phyloP scores from a whole-genome alignment of 2,797 vertebrate species.

The Microtus obscurus region DNA sequence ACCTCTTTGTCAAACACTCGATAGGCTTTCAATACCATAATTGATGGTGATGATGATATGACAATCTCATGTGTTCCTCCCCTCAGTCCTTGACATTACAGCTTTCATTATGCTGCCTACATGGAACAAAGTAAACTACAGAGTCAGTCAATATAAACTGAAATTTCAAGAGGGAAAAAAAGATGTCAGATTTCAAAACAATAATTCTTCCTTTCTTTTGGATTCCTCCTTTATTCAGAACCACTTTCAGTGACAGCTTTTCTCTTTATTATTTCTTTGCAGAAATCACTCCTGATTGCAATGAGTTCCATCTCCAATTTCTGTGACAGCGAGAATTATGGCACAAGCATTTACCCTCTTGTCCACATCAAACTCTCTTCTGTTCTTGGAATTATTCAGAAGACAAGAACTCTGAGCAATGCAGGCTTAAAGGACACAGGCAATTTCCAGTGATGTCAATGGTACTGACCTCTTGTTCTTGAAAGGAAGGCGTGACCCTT shows the following conservation, averaged over 20 bases:
- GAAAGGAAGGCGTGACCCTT: constrained; percentile 44
- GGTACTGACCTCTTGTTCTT: constrained; percentile 56
- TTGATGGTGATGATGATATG: constrained; percentile 68
- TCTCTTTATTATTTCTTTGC: constrained; percentile 78
- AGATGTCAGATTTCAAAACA: constrained; percentile 75
- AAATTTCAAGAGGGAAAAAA: constrained; percentile 62
- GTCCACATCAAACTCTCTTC: constrained; percentile 73
- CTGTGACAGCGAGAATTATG: constrained; percentile 77
- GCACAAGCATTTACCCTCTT: constrained; percentile 74
- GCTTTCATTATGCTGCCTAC: constrained; percentile 62
- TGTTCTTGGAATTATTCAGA: constrained; percentile 78
- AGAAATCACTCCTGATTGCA: constrained; percentile 78
- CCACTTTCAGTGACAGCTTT: constrained; percentile 72
- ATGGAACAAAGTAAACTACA: constrained; percentile 62
- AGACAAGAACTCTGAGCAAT: constrained; percentile 68
- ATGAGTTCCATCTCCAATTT: constrained; percentile 74
- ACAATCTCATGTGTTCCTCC: constrained; percentile 27
- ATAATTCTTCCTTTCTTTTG: constrained; percentile 68
- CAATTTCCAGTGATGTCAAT: constrained; percentile 70
- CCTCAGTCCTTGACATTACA: constrained; percentile 63
- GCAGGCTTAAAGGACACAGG: constrained; percentile 59
- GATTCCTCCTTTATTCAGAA: constrained; percentile 73
- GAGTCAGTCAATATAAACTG: constrained; percentile 66
- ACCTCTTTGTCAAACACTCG: background rate
- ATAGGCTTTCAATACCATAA: constrained; percentile 59